Conservation (phyloP, 2,113 vertebrate genomes). For the Urocolius indicus region DNA sequence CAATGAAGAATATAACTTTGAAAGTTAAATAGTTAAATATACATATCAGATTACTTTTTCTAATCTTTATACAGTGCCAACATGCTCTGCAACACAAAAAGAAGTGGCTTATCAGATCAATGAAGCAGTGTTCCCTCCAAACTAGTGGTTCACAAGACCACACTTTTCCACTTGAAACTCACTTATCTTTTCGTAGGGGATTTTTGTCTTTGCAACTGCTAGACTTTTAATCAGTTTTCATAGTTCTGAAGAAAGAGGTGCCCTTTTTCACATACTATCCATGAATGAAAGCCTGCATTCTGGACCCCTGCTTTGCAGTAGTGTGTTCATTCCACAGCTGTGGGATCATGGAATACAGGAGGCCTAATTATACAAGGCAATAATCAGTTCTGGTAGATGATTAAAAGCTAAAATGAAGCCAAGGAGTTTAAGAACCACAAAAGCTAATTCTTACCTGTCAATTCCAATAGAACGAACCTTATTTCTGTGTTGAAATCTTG, state of each 20-base stretch:
- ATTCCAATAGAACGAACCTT: neutral
- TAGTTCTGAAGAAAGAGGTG: neutral
- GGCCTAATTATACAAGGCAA: constrained; percentile 21
- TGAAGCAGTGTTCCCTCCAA: neutral
- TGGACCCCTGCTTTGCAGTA: neutral
- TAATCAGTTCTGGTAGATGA: constrained; percentile 26
- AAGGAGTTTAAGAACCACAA: constrained; percentile 36
- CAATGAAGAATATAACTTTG: neutral
- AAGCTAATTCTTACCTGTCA: constrained; percentile 38
- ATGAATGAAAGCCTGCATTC: constrained; percentile 18
- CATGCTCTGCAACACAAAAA: neutral
- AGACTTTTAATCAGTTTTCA: neutral
- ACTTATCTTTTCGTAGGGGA: neutral
- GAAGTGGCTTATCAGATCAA: neutral
- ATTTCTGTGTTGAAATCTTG: neutral
- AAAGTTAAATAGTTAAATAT: neutral
- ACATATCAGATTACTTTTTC: neutral
- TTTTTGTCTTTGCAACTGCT: neutral
- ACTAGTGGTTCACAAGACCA: neutral
- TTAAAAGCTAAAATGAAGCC: constrained; percentile 4
- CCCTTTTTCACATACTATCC: neutral
- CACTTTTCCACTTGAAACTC: neutral
- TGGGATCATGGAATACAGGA: constrained; percentile 24
- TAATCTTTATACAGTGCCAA: neutral
- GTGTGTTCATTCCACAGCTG: constrained; percentile 25